Evolutionary conservation across 1,140 invertebrate species (phyloP).

Genomic region (Drosophila simulans): DNA sequence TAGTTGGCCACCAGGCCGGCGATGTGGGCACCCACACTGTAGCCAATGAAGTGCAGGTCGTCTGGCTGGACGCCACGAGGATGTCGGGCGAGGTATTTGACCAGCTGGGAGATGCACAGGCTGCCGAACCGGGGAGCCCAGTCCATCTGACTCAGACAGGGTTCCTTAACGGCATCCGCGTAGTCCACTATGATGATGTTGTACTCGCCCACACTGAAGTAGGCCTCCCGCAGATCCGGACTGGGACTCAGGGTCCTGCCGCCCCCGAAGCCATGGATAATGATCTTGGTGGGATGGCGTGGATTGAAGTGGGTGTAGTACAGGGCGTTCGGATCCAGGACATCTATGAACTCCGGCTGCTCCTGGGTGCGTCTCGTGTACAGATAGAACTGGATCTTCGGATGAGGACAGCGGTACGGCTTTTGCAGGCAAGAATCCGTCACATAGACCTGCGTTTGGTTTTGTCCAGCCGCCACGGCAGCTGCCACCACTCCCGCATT

Average conservation of each 20-base stretch:
- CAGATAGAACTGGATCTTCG: slow-evolving; percentile 92
- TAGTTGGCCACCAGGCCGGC: slow-evolving; percentile 92
- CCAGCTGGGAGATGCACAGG: slow-evolving; percentile 91
- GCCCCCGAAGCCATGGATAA: slow-evolving; percentile 93
- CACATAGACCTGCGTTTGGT: slow-evolving; percentile 87
- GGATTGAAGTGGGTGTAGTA: slow-evolving; percentile 90
- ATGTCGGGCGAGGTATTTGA: slow-evolving; percentile 91
- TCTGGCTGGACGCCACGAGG: slow-evolving; percentile 90
- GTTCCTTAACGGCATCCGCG: slow-evolving; percentile 91
- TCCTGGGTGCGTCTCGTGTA: slow-evolving; percentile 92
- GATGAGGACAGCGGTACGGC: slow-evolving; percentile 92
- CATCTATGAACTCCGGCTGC: slow-evolving; percentile 89
- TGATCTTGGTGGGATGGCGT: slow-evolving; percentile 90
- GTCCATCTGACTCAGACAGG: slow-evolving; percentile 92
- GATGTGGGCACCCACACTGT: slow-evolving; percentile 94
- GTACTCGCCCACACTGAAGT: slow-evolving; percentile 91
- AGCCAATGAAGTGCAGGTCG: slow-evolving; percentile 92
- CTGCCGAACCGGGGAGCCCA: slow-evolving; percentile 93
- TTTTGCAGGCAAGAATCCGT: slow-evolving; percentile 92
- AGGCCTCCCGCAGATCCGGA: slow-evolving; percentile 92
- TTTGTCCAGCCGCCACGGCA: slow-evolving; percentile 66
- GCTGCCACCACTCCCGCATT: slow-evolving; percentile 66
- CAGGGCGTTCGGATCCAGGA: slow-evolving; percentile 88
- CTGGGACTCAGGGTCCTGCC: slow-evolving; percentile 91
- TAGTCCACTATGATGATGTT: slow-evolving; percentile 96